Conservation (phyloP, 23 tunicate species). For the Aplidium turbinatum region DNA sequence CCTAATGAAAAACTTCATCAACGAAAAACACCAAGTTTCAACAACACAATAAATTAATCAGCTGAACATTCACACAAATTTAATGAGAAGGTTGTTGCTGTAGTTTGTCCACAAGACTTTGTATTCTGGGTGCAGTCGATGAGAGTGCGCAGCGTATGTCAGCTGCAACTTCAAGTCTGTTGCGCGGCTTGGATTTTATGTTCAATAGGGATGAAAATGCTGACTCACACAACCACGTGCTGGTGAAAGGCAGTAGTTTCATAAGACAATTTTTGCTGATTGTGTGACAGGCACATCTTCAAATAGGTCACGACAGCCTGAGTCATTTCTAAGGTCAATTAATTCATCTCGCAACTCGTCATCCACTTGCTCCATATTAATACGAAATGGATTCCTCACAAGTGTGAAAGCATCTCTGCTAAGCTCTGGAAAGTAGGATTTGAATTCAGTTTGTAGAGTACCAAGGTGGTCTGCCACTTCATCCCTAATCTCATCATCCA, state of each 20-base stretch:
- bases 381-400: constrained; percentile 62
- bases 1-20: too few relatives aligned
- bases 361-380: constrained; percentile 52
- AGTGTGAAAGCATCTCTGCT: constrained; percentile 43
- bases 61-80: constrained; percentile 4
- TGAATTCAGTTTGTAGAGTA: constrained; percentile 46
- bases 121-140: constrained; percentile 43
- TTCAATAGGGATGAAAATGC: constrained; percentile 36
- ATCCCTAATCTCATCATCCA: constrained; percentile 44
- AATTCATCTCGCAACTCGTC: constrained; percentile 63
- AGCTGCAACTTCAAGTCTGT: constrained; percentile 48
- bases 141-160: constrained; percentile 50
- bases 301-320: constrained; percentile 65
- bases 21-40: too few relatives aligned
- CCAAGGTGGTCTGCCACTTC: constrained; percentile 40
- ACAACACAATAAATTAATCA: too few relatives aligned
- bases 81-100: constrained; percentile 30
- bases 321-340: constrained; percentile 55
- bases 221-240: constrained; percentile 42
- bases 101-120: constrained; percentile 42
- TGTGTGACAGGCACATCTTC: constrained; percentile 60
- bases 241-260: constrained; percentile 57
- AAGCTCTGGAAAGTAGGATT: constrained; percentile 57
- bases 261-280: constrained; percentile 43
- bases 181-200: constrained; percentile 40